Conservation (phyloP, 1,140 invertebrate genomes). For the Halesus radiatus region DNA sequence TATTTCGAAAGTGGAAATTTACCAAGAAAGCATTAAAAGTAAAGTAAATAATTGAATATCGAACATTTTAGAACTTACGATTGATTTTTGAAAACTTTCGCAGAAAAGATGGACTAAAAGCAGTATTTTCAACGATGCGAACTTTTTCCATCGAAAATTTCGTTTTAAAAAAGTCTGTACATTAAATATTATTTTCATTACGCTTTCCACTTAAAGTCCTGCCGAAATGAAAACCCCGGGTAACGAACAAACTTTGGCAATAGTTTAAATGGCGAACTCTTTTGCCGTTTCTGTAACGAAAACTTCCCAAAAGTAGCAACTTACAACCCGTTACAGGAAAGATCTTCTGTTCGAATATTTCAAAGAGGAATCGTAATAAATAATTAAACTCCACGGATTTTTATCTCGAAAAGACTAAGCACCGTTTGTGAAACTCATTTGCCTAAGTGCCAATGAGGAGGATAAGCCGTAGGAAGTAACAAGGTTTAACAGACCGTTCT, state of each 20-base stretch:
- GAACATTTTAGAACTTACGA: not conserved
- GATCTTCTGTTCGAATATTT: slow-evolving; percentile 33
- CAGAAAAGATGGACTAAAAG: not conserved
- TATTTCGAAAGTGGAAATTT: too few species aligned
- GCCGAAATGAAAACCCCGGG: not conserved
- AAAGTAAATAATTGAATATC: too few species aligned
- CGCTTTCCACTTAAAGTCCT: slow-evolving; percentile 15
- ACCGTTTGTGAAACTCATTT: slow-evolving; percentile 44
- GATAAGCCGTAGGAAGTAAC: slow-evolving; percentile 20
- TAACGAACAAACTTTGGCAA: slow-evolving; percentile 33
- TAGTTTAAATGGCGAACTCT: slow-evolving; percentile 32
- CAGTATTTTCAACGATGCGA: not conserved
- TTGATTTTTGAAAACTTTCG: slow-evolving; percentile 4
- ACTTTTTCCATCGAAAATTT: slow-evolving; percentile 26
- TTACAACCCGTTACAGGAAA: slow-evolving; percentile 31
- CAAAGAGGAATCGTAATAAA: slow-evolving; percentile 26
- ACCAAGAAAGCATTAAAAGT: too few species aligned
- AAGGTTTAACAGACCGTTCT: slow-evolving; percentile 19
- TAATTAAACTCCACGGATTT: slow-evolving; percentile 19
- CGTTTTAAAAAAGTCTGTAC: not conserved
- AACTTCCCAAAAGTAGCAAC: slow-evolving; percentile 12
- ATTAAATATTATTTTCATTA: slow-evolving; percentile 36
- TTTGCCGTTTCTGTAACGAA: slow-evolving; percentile 6
- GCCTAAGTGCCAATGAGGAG: slow-evolving; percentile 44
- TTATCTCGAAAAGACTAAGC: slow-evolving; percentile 35